phyloP scores from a whole-genome alignment of 35 echinoderm and acorn worm species.

The Antedon bifida region DNA sequence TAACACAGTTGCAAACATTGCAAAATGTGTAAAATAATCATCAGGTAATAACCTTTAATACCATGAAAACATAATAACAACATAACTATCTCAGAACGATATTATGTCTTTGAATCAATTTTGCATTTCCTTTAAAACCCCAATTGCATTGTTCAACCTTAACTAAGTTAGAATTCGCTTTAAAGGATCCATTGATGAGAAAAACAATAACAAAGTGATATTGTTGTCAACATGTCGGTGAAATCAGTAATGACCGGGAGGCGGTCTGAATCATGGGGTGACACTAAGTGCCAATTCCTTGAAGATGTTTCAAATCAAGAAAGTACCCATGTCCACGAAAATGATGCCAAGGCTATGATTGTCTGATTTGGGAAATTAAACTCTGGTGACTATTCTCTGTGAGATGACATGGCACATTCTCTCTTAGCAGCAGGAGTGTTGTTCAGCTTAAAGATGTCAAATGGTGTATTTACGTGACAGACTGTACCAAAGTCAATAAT shows the following conservation, averaged over 20 bases:
- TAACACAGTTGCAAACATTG: too few species aligned
- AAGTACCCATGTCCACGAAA: not conserved
- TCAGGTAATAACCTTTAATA: too few species aligned
- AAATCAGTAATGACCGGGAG: not conserved
- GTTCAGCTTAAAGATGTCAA: not conserved
- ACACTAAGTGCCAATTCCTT: too few species aligned
- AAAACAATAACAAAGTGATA: not conserved
- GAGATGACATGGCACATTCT: not conserved
- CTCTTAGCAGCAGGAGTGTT: not conserved
- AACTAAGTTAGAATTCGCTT: too few species aligned
- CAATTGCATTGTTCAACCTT: too few species aligned
- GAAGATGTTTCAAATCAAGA: not conserved
- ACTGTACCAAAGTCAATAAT: not conserved
- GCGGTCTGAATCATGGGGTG: not conserved
- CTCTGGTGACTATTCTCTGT: not conserved
- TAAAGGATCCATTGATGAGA: too few species aligned
- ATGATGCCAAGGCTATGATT: not conserved
- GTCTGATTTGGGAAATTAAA: not conserved
- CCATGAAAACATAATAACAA: too few species aligned
- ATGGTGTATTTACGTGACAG: not conserved
- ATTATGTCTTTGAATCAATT: too few species aligned
- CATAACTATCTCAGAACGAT: too few species aligned
- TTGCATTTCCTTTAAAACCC: too few species aligned
- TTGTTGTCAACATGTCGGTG: not conserved
- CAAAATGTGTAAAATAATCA: too few species aligned